Evolutionary conservation across 2,888 invertebrate species (phyloP).

Genomic region (Plebejus argus): DNA sequence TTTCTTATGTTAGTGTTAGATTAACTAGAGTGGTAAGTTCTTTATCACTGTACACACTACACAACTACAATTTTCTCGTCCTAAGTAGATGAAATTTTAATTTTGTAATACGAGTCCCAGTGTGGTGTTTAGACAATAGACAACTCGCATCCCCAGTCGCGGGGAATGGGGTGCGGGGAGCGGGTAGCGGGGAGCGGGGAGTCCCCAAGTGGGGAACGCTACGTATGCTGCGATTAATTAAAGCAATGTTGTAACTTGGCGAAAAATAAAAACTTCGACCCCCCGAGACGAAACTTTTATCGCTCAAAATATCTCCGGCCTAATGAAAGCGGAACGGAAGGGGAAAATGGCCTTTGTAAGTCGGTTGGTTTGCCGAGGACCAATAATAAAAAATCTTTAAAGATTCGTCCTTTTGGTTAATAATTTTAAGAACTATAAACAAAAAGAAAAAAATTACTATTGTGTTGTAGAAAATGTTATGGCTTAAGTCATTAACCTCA

Average conservation of each 20-base stretch:
- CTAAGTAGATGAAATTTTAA: slow-evolving; percentile 3
- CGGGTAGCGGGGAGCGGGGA: background rate
- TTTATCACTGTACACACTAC: background rate
- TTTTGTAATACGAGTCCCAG: slow-evolving; percentile 18
- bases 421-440: too few relatives aligned
- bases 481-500: too few relatives aligned
- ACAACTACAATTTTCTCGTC: slow-evolving; percentile 7
- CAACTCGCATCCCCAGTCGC: background rate
- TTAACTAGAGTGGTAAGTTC: background rate
- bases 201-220: background rate
- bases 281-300: background rate
- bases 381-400: background rate
- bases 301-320: slow-evolving; percentile 2
- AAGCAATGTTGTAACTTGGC: slow-evolving; percentile 7
- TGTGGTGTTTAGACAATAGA: background rate
- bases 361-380: background rate
- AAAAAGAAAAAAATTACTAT: too few relatives aligned
- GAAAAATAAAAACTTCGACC: slow-evolving; percentile 1
- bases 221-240: slow-evolving; percentile 9
- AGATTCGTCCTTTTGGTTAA: background rate
- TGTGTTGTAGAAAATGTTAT: too few relatives aligned
- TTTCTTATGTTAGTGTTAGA: background rate
- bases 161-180: background rate
- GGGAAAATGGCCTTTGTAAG: background rate
- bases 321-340: slow-evolving; percentile 6